Percentiles rank a stretch among this genome's conserved stretches.
Evolutionary conservation across 2,888 invertebrate species (phyloP).

Genomic region (Mamestra brassicae): DNA sequence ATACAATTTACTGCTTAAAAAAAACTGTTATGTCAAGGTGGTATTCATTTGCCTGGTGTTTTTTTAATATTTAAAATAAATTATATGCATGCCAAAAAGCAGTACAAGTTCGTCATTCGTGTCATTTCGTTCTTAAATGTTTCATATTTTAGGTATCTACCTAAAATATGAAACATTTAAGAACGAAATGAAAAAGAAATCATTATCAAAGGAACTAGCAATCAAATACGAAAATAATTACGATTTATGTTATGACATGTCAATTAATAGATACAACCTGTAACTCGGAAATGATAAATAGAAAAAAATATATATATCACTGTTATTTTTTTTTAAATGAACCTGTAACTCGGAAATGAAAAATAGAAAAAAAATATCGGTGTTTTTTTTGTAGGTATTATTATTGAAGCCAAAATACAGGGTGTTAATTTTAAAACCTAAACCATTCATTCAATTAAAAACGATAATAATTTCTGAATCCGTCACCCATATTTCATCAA

Average conservation of each 20-base stretch:
- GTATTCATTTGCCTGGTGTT: too few relatives aligned
- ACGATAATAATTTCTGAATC: background rate
- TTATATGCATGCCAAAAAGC: too few relatives aligned
- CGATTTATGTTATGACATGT: background rate
- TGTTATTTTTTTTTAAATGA: background rate
- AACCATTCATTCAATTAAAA: background rate
- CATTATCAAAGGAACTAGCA: background rate
- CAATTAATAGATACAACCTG: background rate
- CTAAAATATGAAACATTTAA: too few relatives aligned
- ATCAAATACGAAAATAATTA: slow-evolving; percentile 28
- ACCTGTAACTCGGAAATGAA: background rate
- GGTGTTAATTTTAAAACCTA: background rate
- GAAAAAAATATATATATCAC: too few relatives aligned
- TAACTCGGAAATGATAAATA: too few relatives aligned
- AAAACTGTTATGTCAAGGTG: too few relatives aligned
- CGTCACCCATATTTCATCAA: slow-evolving; percentile 36
- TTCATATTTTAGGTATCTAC: too few relatives aligned
- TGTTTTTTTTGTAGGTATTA: background rate
- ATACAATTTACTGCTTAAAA: too few relatives aligned
- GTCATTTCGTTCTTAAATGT: too few relatives aligned
- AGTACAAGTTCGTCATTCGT: too few relatives aligned
- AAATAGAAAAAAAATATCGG: background rate
- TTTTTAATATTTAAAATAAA: too few relatives aligned
- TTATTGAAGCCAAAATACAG: background rate
- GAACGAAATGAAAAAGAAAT: background rate